Conservation (phyloP, 2,797 vertebrate genomes). For the Oceanodroma leucorhoa region DNA sequence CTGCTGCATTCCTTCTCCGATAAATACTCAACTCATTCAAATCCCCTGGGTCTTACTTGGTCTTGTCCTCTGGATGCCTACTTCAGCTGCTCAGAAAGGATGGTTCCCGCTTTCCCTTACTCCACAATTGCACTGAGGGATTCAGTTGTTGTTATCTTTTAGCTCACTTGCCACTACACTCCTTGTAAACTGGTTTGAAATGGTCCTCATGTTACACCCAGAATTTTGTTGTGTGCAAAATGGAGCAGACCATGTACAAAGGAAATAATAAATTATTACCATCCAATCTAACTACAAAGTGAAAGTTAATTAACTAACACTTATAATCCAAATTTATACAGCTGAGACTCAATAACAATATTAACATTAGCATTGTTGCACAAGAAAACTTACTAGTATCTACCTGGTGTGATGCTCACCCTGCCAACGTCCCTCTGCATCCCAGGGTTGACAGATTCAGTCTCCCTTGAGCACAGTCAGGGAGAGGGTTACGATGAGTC, state of each 20-base stretch:
- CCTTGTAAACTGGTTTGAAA: neutral
- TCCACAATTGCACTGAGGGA: fast-evolving
- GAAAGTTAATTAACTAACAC: neutral
- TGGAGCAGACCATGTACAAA: neutral
- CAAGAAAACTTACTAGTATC: neutral
- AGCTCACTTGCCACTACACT: neutral
- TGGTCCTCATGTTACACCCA: neutral
- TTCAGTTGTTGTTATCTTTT: neutral
- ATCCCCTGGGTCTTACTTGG: neutral
- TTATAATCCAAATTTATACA: neutral
- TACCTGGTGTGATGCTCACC: neutral
- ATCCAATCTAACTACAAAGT: neutral
- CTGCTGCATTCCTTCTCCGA: neutral
- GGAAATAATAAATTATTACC: neutral
- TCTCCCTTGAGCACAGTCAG: neutral
- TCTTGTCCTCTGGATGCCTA: neutral
- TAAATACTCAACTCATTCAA: neutral
- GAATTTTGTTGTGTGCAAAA: neutral
- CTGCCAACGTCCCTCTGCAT: neutral
- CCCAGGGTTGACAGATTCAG: neutral
- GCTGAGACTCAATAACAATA: neutral
- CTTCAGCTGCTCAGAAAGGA: neutral
- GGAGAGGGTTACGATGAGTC: neutral
- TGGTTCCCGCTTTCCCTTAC: fast-evolving
- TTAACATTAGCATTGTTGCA: neutral